Conservation (phyloP, 2,113 vertebrate genomes). For the Bubo bubo region DNA sequence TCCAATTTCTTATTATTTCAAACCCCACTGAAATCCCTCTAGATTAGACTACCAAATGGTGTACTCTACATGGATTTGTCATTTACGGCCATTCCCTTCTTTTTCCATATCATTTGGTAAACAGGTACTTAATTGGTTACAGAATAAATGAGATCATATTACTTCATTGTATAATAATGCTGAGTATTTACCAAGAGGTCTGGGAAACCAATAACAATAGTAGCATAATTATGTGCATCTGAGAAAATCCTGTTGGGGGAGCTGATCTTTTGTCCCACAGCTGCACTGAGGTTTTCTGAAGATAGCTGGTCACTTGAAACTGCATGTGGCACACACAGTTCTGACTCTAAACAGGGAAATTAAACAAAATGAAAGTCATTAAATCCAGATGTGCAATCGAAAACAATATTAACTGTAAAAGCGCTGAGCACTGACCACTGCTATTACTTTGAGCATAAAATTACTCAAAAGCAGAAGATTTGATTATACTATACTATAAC, state of each 20-base stretch:
- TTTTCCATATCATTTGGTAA: neutral
- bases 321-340: conserved; percentile 75
- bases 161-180: neutral
- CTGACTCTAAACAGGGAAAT: conserved; percentile 70
- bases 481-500: neutral
- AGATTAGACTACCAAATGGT: neutral
- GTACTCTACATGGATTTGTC: neutral
- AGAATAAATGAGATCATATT: neutral
- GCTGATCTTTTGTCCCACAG: conserved; percentile 90
- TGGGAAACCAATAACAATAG: conserved; percentile 89
- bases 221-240: conserved; percentile 83
- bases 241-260: conserved; percentile 92
- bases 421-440: neutral
- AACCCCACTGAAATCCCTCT: neutral
- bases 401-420: neutral
- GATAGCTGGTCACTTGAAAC: conserved; percentile 88
- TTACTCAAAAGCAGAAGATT: neutral
- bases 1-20: neutral
- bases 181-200: conserved; percentile 88
- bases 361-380: conserved; percentile 13
- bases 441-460: neutral
- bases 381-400: conserved; percentile 11
- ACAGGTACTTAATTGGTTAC: neutral
- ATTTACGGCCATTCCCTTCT: neutral
- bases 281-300: conserved; percentile 89